Evolutionary conservation across 2,888 invertebrate genomes (phyloP).

Genomic region (Heterodera filipjevi): DNA sequence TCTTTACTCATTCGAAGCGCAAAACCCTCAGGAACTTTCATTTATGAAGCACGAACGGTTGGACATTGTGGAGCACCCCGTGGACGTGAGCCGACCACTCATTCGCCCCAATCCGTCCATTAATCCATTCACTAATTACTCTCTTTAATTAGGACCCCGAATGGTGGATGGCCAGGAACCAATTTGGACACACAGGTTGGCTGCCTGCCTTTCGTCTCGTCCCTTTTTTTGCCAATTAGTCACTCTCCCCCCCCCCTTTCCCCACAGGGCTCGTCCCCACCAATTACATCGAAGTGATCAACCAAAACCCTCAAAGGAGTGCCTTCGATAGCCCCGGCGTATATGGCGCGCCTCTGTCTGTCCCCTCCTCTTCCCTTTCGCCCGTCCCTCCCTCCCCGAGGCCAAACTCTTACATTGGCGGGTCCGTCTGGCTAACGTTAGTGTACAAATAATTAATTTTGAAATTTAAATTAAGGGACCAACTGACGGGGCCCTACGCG

Average conservation of each 20-base stretch:
- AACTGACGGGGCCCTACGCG: constrained; percentile 45
- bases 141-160: constrained; percentile 69
- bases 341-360: neutral
- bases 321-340: constrained; percentile 26
- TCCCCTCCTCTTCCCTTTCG: constrained; percentile 18
- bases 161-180: constrained; percentile 95
- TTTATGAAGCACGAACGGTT: constrained; percentile 75
- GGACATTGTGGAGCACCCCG: constrained; percentile 84
- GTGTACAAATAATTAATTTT: neutral
- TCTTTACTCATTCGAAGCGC: constrained; percentile 69
- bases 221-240: neutral
- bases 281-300: constrained; percentile 68
- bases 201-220: neutral
- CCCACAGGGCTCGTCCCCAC: constrained; percentile 20
- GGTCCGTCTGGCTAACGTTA: neutral
- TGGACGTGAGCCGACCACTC: constrained; percentile 7
- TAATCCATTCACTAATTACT: neutral
- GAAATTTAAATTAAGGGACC: constrained; percentile 14
- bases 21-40: constrained; percentile 72
- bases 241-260: neutral
- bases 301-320: constrained; percentile 30
- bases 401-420: constrained; percentile 18
- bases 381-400: constrained; percentile 17
- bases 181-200: constrained; percentile 83
- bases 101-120: neutral